These are phyloP conservation scores for Caenorhabditis elegans DNA, from an alignment of 1,140 invertebrate genomes.

Conservation along the genomic window DNA sequence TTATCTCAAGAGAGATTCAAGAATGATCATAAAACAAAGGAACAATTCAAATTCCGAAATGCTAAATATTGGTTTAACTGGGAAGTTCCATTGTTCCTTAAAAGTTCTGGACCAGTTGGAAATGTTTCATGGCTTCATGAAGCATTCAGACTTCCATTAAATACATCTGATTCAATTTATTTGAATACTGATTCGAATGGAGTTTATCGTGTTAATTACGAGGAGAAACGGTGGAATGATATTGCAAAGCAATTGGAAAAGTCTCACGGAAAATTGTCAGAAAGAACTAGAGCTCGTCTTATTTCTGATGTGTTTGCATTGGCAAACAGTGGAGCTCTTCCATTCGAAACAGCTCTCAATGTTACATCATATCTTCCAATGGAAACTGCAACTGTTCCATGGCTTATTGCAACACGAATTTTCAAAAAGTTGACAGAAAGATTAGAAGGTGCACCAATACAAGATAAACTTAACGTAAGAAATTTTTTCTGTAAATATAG, in stretches of 20 bases:
- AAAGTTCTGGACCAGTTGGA: slow-evolving; percentile 41
- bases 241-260: slow-evolving; percentile 16
- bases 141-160: slow-evolving; percentile 39
- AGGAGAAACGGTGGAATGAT: slow-evolving; percentile 43
- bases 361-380: neutral
- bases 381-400: slow-evolving; percentile 18
- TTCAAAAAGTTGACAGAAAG: neutral
- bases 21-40: slow-evolving; percentile 55
- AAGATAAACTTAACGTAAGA: neutral
- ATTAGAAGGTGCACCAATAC: neutral
- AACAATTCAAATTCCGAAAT: slow-evolving; percentile 54
- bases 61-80: slow-evolving; percentile 51
- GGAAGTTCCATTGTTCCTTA: slow-evolving; percentile 43
- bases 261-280: slow-evolving; percentile 5
- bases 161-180: slow-evolving; percentile 37
- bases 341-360: slow-evolving; percentile 10
- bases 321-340: neutral
- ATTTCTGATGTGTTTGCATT: slow-evolving; percentile 2
- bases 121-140: slow-evolving; percentile 49
- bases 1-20: slow-evolving; percentile 61
- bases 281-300: slow-evolving; percentile 12
- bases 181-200: slow-evolving; percentile 41
- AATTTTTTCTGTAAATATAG: no score
- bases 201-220: slow-evolving; percentile 50
- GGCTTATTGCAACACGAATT: neutral